phyloP scores from a whole-genome alignment of 2,888 invertebrate genomes.

The Euproctis similis region DNA sequence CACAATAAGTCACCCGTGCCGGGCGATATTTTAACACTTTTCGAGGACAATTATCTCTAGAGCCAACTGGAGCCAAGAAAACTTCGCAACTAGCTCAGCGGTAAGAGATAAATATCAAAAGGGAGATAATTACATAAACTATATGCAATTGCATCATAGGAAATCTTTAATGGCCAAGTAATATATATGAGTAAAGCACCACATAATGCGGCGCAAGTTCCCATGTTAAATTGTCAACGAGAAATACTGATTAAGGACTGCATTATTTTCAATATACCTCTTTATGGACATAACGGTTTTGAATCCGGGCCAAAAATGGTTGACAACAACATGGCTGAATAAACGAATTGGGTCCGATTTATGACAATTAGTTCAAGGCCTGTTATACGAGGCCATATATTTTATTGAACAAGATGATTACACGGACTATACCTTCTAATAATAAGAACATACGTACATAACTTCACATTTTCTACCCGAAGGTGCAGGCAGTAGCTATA shows the following conservation, averaged over 20 bases:
- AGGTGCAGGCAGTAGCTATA: too few relatives aligned
- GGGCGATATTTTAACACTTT: constrained; percentile 23
- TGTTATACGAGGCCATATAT: too few relatives aligned
- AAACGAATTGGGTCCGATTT: too few relatives aligned
- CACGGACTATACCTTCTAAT: too few relatives aligned
- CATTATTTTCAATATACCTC: background rate
- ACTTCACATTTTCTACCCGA: too few relatives aligned
- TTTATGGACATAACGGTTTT: too few relatives aligned
- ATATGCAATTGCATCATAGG: constrained; percentile 22
- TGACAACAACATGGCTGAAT: too few relatives aligned
- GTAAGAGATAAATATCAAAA: constrained; percentile 23
- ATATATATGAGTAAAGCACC: constrained; percentile 27
- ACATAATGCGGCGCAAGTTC: constrained; percentile 19
- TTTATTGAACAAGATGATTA: too few relatives aligned
- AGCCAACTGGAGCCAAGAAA: constrained; percentile 29
- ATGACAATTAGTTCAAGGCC: too few relatives aligned
- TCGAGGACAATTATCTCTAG: constrained; percentile 25
- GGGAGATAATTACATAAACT: constrained; percentile 28
- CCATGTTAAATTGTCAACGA: constrained; percentile 10
- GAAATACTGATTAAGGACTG: constrained; percentile 13
- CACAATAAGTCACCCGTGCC: constrained; percentile 24
- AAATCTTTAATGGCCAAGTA: constrained; percentile 27
- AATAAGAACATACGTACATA: too few relatives aligned
- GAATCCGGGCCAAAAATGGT: too few relatives aligned
- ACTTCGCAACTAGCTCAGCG: constrained; percentile 17